A percentile compares a stretch with the other conserved stretches of the same genome.
These are phyloP conservation scores for Crambe crambe DNA, from an alignment of 37 sponge, comb jelly and placozoan genomes.

Conservation along the genomic window DNA sequence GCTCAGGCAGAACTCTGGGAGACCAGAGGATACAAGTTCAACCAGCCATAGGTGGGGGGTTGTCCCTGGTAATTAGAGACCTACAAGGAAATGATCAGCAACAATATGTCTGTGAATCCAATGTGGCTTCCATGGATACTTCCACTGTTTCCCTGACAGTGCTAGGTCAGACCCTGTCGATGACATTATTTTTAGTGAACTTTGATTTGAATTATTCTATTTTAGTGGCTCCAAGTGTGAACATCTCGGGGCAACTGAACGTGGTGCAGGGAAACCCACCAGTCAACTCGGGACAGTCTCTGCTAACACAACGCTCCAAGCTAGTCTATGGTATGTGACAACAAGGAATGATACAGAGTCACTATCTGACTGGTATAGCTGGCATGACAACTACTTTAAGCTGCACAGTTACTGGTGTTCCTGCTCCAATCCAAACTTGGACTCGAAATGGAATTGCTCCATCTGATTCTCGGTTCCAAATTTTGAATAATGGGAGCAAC, in stretches of 20 bases:
- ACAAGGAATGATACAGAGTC: no score
- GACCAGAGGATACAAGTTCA: constrained; percentile 5
- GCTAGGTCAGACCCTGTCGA: constrained; percentile 7
- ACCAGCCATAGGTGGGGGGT: not conserved
- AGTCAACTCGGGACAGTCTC: constrained; percentile 19
- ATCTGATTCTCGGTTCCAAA: constrained; percentile 6
- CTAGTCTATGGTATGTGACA: constrained; percentile 34
- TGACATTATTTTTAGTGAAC: constrained; percentile 23
- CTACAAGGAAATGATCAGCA: constrained; percentile 12
- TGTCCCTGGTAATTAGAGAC: not conserved
- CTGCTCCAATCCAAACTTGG: constrained; percentile 55
- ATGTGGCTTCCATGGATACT: constrained; percentile 26
- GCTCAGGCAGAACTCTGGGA: constrained; percentile 21
- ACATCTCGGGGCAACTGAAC: constrained; percentile 7
- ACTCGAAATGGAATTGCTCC: constrained; percentile 3
- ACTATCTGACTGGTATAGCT: constrained; percentile 13
- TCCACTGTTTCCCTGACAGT: constrained; percentile 16
- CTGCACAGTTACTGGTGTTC: constrained; percentile 46
- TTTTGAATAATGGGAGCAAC: constrained; percentile 9
- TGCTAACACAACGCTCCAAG: constrained; percentile 27
- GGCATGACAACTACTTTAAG: constrained; percentile 30
- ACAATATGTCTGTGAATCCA: constrained; percentile 54
- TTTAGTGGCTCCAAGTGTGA: constrained; percentile 51
- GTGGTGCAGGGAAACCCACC: constrained; percentile 10
- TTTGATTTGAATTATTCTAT: no score